Evolutionary conservation across 2,888 invertebrate species (phyloP).

Genomic region (Amaurobius ferox): DNA sequence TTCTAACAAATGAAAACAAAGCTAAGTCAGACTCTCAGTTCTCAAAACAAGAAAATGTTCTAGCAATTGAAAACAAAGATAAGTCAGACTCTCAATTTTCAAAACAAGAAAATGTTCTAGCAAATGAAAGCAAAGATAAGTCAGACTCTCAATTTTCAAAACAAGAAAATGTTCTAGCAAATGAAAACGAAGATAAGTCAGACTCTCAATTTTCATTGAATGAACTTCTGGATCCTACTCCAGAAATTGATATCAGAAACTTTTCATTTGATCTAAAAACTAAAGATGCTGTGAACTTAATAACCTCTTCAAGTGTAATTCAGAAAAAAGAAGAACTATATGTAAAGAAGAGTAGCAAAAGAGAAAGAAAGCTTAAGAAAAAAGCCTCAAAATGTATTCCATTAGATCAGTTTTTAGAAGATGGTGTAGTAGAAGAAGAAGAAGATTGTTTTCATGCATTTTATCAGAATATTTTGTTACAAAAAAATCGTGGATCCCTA

Average conservation of each 20-base stretch:
- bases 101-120: no score
- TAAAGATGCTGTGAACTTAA: background rate
- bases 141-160: no score
- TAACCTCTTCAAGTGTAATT: background rate
- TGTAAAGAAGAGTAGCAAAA: slow-evolving; percentile 11
- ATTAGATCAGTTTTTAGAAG: slow-evolving; percentile 7
- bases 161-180: no score
- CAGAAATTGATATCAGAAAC: background rate
- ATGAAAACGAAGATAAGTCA: background rate
- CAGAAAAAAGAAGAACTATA: background rate
- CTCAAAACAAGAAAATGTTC: no score
- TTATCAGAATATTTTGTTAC: background rate
- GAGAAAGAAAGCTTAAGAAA: slow-evolving; percentile 17
- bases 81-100: no score
- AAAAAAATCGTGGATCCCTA: background rate
- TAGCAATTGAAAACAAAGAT: no score
- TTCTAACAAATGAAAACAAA: no score
- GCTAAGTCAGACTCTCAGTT: no score
- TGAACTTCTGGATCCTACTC: background rate
- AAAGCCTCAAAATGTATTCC: background rate
- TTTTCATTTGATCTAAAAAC: background rate
- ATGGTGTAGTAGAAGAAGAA: background rate
- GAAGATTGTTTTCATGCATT: background rate
- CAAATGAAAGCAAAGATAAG: no score
- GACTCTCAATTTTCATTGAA: background rate